phyloP scores from a whole-genome alignment of 2,888 invertebrate genomes.

The Agriopis aurantiaria region DNA sequence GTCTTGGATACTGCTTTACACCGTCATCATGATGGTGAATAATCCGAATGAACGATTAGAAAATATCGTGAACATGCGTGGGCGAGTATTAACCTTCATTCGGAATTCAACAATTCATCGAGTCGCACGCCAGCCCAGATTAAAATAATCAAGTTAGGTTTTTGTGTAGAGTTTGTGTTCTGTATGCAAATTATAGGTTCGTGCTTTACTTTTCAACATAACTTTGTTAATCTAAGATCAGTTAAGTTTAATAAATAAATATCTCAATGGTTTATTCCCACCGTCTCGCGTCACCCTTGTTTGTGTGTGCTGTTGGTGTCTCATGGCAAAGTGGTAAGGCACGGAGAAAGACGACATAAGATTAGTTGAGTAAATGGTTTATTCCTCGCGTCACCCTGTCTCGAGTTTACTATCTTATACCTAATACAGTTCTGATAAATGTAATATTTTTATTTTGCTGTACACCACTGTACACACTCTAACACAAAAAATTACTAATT shows the following conservation, averaged over 20 bases:
- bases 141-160: conserved; percentile 49
- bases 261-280: too few relatives aligned
- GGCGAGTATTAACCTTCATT: conserved; percentile 72
- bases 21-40: conserved; percentile 46
- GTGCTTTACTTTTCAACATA: background rate
- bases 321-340: too few relatives aligned
- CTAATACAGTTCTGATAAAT: too few relatives aligned
- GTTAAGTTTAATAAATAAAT: background rate
- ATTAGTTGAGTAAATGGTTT: too few relatives aligned
- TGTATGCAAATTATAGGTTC: conserved; percentile 2
- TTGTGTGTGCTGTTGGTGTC: too few relatives aligned
- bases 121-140: conserved; percentile 54
- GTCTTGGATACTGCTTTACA: conserved; percentile 4
- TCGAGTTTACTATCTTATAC: too few relatives aligned
- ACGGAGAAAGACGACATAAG: too few relatives aligned
- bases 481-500: too few relatives aligned
- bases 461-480: too few relatives aligned
- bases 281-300: too few relatives aligned
- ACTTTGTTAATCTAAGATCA: background rate
- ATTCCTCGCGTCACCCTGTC: too few relatives aligned
- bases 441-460: too few relatives aligned
- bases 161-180: conserved; percentile 29
- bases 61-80: conserved; percentile 66
- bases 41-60: conserved; percentile 81
- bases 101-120: conserved; percentile 52